phyloP scores from a whole-genome alignment of 2,888 invertebrate species.

The Morpho helenor region DNA sequence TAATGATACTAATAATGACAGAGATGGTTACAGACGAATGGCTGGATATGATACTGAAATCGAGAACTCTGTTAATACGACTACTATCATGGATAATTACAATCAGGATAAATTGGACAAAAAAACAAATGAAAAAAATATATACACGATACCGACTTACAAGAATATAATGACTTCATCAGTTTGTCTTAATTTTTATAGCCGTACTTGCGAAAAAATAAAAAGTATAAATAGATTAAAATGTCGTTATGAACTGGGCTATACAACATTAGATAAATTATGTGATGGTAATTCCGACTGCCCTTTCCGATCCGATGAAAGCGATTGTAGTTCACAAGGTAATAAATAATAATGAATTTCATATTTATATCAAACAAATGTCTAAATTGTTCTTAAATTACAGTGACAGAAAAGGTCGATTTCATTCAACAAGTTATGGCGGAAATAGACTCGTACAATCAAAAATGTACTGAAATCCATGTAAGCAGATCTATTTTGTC shows the following conservation, averaged over 20 bases:
- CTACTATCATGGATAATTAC: background rate
- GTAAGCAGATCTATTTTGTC: slow-evolving; percentile 31
- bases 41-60: background rate
- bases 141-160: background rate
- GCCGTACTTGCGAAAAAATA: slow-evolving; percentile 41
- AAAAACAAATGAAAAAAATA: background rate
- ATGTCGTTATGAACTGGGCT: slow-evolving; percentile 39
- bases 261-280: slow-evolving; percentile 41
- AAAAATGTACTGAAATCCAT: slow-evolving; percentile 37
- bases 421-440: slow-evolving; percentile 37
- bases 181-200: slow-evolving; percentile 11
- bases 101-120: background rate
- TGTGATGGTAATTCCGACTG: slow-evolving; percentile 55
- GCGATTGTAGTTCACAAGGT: slow-evolving; percentile 49
- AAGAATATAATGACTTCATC: background rate
- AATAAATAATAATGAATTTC: background rate
- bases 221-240: slow-evolving; percentile 40
- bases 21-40: background rate
- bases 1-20: no score
- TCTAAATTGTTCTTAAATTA: slow-evolving; percentile 26
- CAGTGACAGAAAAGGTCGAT: slow-evolving; percentile 42
- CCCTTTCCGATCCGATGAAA: slow-evolving; percentile 50
- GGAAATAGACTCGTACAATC: slow-evolving; percentile 36
- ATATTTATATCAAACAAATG: slow-evolving; percentile 1
- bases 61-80: background rate